These are phyloP conservation scores for Drosophila saltans DNA, from an alignment of 1,140 invertebrate species.

Conservation along the genomic window DNA sequence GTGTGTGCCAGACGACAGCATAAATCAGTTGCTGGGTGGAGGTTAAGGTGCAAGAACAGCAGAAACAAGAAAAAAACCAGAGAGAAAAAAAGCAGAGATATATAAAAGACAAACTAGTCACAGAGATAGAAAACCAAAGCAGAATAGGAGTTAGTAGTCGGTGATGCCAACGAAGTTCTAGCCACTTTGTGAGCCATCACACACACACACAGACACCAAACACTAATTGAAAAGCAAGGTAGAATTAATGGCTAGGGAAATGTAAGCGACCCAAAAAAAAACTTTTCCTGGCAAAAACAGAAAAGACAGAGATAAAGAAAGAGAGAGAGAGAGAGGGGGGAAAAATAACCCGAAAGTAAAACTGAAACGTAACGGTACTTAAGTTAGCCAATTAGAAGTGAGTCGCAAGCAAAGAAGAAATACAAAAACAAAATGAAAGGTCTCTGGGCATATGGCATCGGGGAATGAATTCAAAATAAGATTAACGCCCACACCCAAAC, in stretches of 20 bases:
- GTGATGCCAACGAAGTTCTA: neutral
- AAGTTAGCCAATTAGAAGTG: constrained; percentile 76
- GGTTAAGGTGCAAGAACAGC: constrained; percentile 11
- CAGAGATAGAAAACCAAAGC: constrained; percentile 12
- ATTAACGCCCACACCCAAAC: constrained; percentile 6
- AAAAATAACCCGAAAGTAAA: constrained; percentile 48
- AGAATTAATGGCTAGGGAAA: constrained; percentile 77
- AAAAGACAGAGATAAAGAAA: constrained; percentile 14
- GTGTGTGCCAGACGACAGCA: constrained; percentile 45
- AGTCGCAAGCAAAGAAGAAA: constrained; percentile 43
- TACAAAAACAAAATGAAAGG: constrained; percentile 13
- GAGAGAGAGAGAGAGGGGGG: constrained; percentile 7
- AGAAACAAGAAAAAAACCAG: neutral
- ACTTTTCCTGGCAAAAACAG: constrained; percentile 32
- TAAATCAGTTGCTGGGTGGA: constrained; percentile 62
- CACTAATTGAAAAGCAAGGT: constrained; percentile 80
- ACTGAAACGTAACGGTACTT: constrained; percentile 79
- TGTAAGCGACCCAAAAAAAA: constrained; percentile 52
- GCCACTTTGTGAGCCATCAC: constrained; percentile 19
- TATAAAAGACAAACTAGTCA: constrained; percentile 5
- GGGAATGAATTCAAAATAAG: constrained; percentile 9
- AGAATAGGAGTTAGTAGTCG: constrained; percentile 9
- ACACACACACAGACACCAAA: constrained; percentile 26
- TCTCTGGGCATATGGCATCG: neutral
- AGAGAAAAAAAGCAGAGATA: neutral